phyloP scores from a whole-genome alignment of 2,113 vertebrate species.

The Phoenicopterus ruber region DNA sequence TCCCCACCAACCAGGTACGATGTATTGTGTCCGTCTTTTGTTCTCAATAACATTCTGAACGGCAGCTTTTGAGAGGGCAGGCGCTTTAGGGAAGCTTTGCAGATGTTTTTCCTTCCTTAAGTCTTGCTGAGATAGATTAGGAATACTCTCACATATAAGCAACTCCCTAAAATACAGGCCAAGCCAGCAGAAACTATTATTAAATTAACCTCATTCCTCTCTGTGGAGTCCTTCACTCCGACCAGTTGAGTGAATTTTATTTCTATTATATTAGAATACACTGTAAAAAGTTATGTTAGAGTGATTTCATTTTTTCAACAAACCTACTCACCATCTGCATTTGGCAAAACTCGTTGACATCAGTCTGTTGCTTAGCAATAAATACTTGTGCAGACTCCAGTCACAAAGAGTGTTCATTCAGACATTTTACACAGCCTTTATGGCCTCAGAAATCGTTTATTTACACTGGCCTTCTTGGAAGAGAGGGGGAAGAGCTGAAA shows the following conservation, averaged over 20 bases:
- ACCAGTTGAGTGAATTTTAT: constrained; percentile 15
- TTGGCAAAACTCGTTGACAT: constrained; percentile 71
- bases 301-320: constrained; percentile 69
- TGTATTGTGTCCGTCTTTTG: not conserved
- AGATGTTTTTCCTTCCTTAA: not conserved
- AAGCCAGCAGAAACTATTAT: not conserved
- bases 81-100: not conserved
- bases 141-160: not conserved
- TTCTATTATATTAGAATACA: constrained; percentile 50
- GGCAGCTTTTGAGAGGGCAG: not conserved
- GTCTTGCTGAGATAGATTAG: not conserved
- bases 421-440: constrained; percentile 52
- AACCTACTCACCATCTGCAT: constrained; percentile 77
- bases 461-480: not conserved
- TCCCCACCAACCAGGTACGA: not conserved
- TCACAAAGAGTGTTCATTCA: constrained; percentile 62
- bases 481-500: not conserved
- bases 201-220: constrained; percentile 33
- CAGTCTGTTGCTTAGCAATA: constrained; percentile 75
- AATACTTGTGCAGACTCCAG: constrained; percentile 62
- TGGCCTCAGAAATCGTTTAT: not conserved
- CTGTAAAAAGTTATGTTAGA: constrained; percentile 63
- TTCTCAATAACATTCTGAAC: not conserved
- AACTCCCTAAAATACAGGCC: not conserved
- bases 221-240: not conserved